A percentile compares a stretch with the other conserved stretches of the same genome.
Evolutionary conservation across 2,797 vertebrate species (phyloP).

Genomic region (Pseudochirops corinnae): DNA sequence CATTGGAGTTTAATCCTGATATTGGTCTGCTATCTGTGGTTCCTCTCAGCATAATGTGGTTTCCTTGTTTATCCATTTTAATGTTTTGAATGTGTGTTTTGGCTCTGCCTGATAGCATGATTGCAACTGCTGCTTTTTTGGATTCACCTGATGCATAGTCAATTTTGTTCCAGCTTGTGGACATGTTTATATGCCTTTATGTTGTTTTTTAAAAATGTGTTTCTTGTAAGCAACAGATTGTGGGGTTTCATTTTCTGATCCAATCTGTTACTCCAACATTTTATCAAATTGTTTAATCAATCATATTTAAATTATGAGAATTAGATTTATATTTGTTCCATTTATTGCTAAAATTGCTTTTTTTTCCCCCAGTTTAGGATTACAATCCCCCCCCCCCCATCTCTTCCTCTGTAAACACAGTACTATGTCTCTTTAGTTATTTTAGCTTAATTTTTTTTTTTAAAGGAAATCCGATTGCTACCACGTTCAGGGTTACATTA

Average conservation of each 20-base stretch:
- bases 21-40: not conserved
- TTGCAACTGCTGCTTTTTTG: not conserved
- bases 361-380: not conserved
- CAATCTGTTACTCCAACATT: not conserved
- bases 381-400: accelerated
- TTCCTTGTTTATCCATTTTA: not conserved
- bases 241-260: not conserved
- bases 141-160: not conserved
- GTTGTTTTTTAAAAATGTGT: not conserved
- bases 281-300: not conserved
- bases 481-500: not conserved
- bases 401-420: not conserved
- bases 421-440: not conserved
- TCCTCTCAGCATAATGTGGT: not conserved
- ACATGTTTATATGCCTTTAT: not conserved
- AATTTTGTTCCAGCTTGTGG: not conserved
- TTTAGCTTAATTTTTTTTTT: not conserved
- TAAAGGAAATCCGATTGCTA: not conserved
- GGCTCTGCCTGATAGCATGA: not conserved
- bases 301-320: not conserved
- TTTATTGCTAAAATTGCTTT: not conserved
- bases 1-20: not conserved
- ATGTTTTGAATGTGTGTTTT: not conserved
- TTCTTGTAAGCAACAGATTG: constrained; percentile 1
- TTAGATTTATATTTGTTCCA: not conserved